A percentile compares a stretch with the other conserved stretches of the same genome.
Evolutionary conservation across 2,113 vertebrate genomes (phyloP).

Genomic region (Sminthopsis crassicaudata): DNA sequence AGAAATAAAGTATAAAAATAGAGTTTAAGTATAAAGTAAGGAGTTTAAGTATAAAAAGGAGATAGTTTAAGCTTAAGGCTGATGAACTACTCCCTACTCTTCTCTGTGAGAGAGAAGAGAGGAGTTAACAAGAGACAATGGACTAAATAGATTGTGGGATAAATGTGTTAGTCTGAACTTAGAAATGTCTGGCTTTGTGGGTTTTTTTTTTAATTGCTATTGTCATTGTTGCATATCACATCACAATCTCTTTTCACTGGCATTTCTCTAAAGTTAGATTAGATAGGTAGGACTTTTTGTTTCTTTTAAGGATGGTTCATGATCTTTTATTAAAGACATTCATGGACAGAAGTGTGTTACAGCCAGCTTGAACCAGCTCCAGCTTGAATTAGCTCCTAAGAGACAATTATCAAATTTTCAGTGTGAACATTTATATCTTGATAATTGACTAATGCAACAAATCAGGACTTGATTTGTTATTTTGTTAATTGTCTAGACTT

Average conservation of each 20-base stretch:
- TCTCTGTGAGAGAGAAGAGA: neutral
- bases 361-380: neutral
- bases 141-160: neutral
- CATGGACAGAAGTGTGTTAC: neutral
- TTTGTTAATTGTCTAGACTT: neutral
- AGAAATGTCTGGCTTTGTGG: neutral
- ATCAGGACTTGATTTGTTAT: neutral
- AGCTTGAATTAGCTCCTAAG: neutral
- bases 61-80: slow-evolving; percentile 49
- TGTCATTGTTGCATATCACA: neutral
- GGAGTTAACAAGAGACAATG: neutral
- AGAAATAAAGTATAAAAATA: neutral
- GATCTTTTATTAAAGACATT: neutral
- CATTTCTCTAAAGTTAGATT: neutral
- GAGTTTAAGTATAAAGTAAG: too few relatives aligned
- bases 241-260: neutral
- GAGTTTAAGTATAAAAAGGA: neutral
- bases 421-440: neutral
- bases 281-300: slow-evolving; percentile 8
- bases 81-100: slow-evolving; percentile 1
- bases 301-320: neutral
- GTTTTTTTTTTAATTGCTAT: neutral
- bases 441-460: neutral
- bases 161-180: neutral
- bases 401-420: neutral